Evolutionary conservation across 2,888 invertebrate genomes (phyloP).

Genomic region (Ectropis crepuscularia): DNA sequence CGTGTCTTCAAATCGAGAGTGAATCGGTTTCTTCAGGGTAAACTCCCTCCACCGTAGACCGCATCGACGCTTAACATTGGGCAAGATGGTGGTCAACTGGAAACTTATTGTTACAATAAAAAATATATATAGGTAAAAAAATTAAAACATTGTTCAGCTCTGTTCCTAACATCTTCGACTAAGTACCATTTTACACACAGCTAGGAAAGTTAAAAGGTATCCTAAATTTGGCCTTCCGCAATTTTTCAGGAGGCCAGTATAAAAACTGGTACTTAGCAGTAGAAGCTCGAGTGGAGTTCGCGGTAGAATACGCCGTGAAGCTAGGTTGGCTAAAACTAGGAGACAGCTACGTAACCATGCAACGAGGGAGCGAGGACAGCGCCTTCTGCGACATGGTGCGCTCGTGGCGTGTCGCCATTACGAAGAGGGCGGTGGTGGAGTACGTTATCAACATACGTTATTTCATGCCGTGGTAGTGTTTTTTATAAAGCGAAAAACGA

Average conservation of each 20-base stretch:
- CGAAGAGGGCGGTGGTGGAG: constrained; percentile 55
- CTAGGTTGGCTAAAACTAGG: constrained; percentile 56
- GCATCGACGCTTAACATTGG: no score
- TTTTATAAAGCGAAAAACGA: no score
- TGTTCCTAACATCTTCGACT: no score
- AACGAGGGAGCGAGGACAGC: constrained; percentile 57
- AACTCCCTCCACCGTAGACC: no score
- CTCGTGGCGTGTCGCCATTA: constrained; percentile 51
- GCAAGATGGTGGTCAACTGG: no score
- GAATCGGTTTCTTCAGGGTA: no score
- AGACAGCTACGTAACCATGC: constrained; percentile 61
- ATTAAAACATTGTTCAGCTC: no score
- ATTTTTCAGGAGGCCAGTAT: constrained; percentile 11
- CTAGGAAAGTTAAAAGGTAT: neutral
- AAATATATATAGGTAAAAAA: no score
- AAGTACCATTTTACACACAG: neutral
- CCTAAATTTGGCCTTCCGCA: neutral
- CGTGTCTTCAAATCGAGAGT: no score
- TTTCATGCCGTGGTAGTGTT: neutral
- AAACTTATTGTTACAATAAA: no score
- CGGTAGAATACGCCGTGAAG: constrained; percentile 59
- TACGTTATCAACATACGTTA: constrained; percentile 45
- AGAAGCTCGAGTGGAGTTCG: constrained; percentile 56
- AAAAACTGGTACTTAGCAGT: constrained; percentile 51
- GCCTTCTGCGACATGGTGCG: constrained; percentile 63